Evolutionary conservation across 2,113 vertebrate species (phyloP).

Genomic region (zebrafish (Danio rerio)): DNA sequence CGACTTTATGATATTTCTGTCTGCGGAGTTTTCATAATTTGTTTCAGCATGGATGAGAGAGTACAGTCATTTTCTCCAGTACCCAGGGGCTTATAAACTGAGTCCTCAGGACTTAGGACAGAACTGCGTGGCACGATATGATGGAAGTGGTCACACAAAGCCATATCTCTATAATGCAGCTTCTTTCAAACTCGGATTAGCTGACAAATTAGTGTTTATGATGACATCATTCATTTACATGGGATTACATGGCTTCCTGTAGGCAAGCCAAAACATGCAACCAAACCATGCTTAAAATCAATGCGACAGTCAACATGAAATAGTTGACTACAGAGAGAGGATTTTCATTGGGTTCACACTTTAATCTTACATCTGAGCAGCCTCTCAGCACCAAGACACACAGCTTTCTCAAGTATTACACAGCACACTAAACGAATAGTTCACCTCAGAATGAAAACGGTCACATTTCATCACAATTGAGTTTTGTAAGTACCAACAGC

Average conservation of each 20-base stretch:
- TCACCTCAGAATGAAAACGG: too few species aligned
- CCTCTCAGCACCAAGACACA: not conserved
- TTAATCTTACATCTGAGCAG: not conserved
- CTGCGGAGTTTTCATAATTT: slow-evolving; percentile 42
- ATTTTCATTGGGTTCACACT: not conserved
- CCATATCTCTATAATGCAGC: slow-evolving; percentile 32
- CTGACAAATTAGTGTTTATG: slow-evolving; percentile 38
- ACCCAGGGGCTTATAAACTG: slow-evolving; percentile 41
- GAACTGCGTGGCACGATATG: slow-evolving; percentile 32
- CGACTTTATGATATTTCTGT: slow-evolving; percentile 39
- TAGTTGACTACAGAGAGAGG: not conserved
- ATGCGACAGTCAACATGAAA: not conserved
- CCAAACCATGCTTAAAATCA: not conserved
- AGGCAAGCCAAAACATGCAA: not conserved
- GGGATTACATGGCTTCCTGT: slow-evolving; percentile 5
- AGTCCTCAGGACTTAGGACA: slow-evolving; percentile 22
- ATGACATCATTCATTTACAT: slow-evolving; percentile 39
- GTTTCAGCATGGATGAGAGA: slow-evolving; percentile 48
- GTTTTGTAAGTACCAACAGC: too few species aligned
- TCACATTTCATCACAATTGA: too few species aligned
- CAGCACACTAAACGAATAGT: not conserved
- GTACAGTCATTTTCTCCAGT: slow-evolving; percentile 39
- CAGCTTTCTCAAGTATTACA: not conserved
- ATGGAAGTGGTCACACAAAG: slow-evolving; percentile 35
- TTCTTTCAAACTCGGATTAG: slow-evolving; percentile 41